These are phyloP conservation scores for Crioceris asparagi DNA, from an alignment of 2,888 invertebrate species.

Conservation along the genomic window DNA sequence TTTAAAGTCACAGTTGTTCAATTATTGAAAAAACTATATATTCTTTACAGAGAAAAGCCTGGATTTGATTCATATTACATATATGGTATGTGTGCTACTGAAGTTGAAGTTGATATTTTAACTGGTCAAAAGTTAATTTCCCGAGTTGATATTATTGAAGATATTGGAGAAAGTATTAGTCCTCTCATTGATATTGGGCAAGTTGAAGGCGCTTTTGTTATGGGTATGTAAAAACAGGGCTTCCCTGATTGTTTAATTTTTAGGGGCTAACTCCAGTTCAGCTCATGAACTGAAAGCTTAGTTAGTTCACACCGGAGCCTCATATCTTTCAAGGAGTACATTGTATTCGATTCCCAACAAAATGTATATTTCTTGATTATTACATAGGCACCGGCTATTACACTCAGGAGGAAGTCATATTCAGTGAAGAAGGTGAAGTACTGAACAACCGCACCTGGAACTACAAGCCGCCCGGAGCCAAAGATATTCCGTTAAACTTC, in stretches of 20 bases:
- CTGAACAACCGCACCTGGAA: conserved; percentile 73
- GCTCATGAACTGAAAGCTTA: no score
- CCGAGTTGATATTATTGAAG: conserved; percentile 64
- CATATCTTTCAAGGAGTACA: background rate
- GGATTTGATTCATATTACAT: conserved; percentile 42
- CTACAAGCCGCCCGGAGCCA: conserved; percentile 66
- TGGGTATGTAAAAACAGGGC: conserved; percentile 24
- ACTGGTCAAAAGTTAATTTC: conserved; percentile 62
- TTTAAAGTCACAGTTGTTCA: no score
- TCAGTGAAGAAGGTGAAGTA: conserved; percentile 51
- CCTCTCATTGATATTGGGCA: conserved; percentile 64
- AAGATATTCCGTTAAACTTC: conserved; percentile 69
- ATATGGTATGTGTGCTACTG: conserved; percentile 52
- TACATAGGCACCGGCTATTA: conserved; percentile 53
- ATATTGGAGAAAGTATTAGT: conserved; percentile 60
- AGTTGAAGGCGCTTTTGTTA: conserved; percentile 62
- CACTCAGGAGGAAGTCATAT: conserved; percentile 53
- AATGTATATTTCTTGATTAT: no score
- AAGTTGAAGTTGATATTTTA: conserved; percentile 66
- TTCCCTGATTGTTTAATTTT: background rate
- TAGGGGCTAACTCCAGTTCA: no score
- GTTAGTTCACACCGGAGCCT: no score
- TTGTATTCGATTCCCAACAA: background rate
- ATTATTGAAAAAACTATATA: no score
- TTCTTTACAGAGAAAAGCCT: no score